phyloP scores from a whole-genome alignment of 1,140 invertebrate species.

The Zophobas morio region DNA sequence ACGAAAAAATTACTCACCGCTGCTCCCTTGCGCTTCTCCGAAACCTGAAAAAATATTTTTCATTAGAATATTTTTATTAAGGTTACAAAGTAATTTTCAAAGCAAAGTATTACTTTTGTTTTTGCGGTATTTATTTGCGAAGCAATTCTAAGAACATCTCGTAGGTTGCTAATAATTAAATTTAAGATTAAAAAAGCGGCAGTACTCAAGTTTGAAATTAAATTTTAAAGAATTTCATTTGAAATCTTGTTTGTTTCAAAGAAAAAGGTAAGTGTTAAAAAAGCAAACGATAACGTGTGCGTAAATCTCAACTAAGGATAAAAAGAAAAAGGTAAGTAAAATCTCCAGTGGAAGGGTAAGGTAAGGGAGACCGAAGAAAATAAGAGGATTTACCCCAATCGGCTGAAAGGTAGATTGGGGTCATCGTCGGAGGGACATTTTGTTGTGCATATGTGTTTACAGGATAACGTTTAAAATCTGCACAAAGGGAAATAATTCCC shows the following conservation, averaged over 20 bases:
- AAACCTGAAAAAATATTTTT: constrained; percentile 10
- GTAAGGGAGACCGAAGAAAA: constrained; percentile 32
- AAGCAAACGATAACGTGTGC: constrained; percentile 25
- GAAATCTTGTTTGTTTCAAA: neutral
- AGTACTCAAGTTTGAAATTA: neutral
- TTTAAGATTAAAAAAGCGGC: neutral
- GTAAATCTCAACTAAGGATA: constrained; percentile 6
- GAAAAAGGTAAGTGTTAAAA: constrained; percentile 4
- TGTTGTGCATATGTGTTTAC: constrained; percentile 37
- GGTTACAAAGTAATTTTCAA: constrained; percentile 20
- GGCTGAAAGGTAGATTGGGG: constrained; percentile 30
- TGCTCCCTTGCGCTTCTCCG: neutral
- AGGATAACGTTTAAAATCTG: constrained; percentile 9
- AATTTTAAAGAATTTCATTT: constrained; percentile 11
- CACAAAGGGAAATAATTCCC: constrained; percentile 3
- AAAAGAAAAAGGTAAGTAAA: constrained; percentile 41
- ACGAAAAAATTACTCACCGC: constrained; percentile 2
- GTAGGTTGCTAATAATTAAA: constrained; percentile 13
- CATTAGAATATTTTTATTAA: neutral
- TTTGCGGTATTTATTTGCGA: constrained; percentile 23
- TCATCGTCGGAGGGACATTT: constrained; percentile 27
- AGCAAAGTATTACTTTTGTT: constrained; percentile 5
- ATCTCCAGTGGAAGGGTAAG: constrained; percentile 27
- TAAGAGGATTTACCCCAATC: constrained; percentile 37
- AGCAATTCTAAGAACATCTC: neutral